Conservation (phyloP, 2,888 invertebrate species). For the Norana najaformis region DNA sequence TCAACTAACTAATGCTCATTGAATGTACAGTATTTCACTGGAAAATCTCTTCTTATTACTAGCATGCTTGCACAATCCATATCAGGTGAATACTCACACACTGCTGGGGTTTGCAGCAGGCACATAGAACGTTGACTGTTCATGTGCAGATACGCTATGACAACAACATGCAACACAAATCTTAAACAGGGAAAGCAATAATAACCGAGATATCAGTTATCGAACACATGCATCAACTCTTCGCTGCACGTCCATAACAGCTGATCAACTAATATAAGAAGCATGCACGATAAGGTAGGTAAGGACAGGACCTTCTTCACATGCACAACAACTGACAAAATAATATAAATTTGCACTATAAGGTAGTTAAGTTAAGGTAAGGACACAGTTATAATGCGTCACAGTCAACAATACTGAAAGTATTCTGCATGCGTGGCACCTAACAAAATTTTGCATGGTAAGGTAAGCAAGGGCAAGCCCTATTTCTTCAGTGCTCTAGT, state of each 20-base stretch:
- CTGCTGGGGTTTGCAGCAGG: not conserved
- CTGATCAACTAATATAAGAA: not conserved
- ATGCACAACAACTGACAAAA: not conserved
- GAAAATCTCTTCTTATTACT: not conserved
- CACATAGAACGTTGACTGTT: slow-evolving; percentile 20
- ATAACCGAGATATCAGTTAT: not conserved
- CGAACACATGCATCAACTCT: not conserved
- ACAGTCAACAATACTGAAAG: not conserved
- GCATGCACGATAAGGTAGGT: not conserved
- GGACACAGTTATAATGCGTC: too few species aligned
- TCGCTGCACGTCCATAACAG: not conserved
- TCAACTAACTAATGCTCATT: not conserved
- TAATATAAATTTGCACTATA: not conserved
- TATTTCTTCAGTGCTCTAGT: too few species aligned
- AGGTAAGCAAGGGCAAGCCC: too few species aligned
- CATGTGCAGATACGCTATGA: slow-evolving; percentile 16
- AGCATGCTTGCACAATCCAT: not conserved
- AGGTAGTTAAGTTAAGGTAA: not conserved
- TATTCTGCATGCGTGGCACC: too few species aligned
- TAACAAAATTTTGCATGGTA: too few species aligned
- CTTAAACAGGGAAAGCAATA: not conserved
- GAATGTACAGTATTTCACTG: not conserved
- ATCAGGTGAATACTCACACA: slow-evolving; percentile 9
- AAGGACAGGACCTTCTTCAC: not conserved
- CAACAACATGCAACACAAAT: slow-evolving; percentile 22